Conservation (phyloP, 1,140 invertebrate genomes). For the Dendrolimus punctatus region DNA sequence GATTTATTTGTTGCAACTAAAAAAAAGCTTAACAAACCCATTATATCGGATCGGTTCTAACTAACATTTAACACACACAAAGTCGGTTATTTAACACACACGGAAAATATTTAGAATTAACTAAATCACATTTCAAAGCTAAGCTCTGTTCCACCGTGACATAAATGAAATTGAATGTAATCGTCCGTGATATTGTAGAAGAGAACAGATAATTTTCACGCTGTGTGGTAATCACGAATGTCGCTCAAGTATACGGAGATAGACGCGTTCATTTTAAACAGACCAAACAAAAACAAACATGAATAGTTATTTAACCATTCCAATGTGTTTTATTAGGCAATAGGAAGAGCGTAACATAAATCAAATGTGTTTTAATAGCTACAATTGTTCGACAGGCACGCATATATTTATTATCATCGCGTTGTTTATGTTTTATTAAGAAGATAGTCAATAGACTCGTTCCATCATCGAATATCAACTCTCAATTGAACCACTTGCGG, state of each 20-base stretch:
- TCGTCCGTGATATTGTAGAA: conserved; percentile 6
- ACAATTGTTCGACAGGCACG: not conserved
- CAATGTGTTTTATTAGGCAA: too few species aligned
- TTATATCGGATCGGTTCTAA: not conserved
- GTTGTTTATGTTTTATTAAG: not conserved
- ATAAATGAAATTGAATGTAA: conserved; percentile 18
- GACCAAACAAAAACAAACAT: too few species aligned
- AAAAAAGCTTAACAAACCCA: conserved; percentile 3
- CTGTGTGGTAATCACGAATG: too few species aligned
- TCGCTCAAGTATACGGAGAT: too few species aligned
- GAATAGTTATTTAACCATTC: too few species aligned
- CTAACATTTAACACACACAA: conserved; percentile 11
- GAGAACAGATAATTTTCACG: not conserved
- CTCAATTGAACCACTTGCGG: conserved; percentile 1
- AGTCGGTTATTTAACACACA: conserved; percentile 6
- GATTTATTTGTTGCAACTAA: not conserved
- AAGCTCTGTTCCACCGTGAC: conserved; percentile 7
- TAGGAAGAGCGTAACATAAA: too few species aligned
- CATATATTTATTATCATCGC: not conserved
- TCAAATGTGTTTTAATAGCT: too few species aligned
- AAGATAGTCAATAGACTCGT: not conserved
- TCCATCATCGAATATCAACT: not conserved
- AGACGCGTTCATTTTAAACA: too few species aligned
- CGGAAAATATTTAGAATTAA: conserved; percentile 10
- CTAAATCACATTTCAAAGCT: conserved; percentile 18